These are phyloP conservation scores for Melipona beecheii DNA, from an alignment of 2,888 invertebrate genomes.

Conservation along the genomic window DNA sequence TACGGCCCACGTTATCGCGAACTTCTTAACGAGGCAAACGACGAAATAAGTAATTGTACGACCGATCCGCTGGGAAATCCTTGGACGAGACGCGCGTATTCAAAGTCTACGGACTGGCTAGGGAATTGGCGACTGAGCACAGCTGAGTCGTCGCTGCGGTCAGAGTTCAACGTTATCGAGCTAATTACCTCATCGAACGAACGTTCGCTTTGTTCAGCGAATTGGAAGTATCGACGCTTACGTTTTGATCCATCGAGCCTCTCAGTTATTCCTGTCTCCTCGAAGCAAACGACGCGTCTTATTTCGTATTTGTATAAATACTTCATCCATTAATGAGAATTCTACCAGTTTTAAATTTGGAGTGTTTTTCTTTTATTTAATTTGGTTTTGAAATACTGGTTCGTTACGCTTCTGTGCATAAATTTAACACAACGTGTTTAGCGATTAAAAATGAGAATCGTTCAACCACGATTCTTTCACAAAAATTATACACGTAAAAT, in stretches of 20 bases:
- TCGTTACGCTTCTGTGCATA: too few relatives aligned
- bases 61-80: constrained; percentile 38
- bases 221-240: neutral
- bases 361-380: too few relatives aligned
- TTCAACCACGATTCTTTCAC: too few relatives aligned
- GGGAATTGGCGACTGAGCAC: constrained; percentile 1
- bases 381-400: too few relatives aligned
- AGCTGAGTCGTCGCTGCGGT: neutral
- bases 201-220: neutral
- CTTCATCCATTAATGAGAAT: too few relatives aligned
- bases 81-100: constrained; percentile 24
- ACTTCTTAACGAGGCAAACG: constrained; percentile 30
- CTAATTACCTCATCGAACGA: constrained; percentile 2
- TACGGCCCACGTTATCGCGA: neutral
- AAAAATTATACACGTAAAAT: too few relatives aligned
- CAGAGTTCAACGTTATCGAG: neutral
- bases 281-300: too few relatives aligned
- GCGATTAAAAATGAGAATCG: too few relatives aligned
- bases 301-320: too few relatives aligned
- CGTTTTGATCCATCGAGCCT: neutral
- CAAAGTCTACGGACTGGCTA: constrained; percentile 4
- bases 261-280: neutral
- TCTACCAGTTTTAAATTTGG: too few relatives aligned
- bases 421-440: too few relatives aligned
- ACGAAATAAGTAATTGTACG: constrained; percentile 34